Evolutionary conservation across 2,888 invertebrate genomes (phyloP), one percentile per base, ranked within the genome.

Genomic region (Leptinotarsa peninsularis): DNA sequence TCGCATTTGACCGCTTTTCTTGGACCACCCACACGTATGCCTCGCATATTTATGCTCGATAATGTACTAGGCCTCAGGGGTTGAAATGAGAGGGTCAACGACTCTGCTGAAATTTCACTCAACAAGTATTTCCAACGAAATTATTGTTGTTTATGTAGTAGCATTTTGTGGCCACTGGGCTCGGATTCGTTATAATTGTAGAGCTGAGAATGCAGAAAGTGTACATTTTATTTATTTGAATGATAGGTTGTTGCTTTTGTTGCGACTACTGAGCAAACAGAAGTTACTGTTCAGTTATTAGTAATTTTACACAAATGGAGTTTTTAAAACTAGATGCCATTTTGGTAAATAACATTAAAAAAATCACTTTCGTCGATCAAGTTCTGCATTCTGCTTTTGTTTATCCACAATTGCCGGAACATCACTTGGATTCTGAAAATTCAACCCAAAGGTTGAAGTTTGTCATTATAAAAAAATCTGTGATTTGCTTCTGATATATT

Each of bases 71-170:
- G 33, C 63, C 43, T 17, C 7, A 1, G n/a, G 63, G 63, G 63
- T 4, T 58, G 58, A 21, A 15, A n/a, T 15, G 43, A 27, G 5
- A 33, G 43, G 63, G 63, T 63, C 63, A 63, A 63, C 43, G 63
- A 63, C 63, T 27, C 7, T 15, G 17, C 14, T 58, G 58, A 58
- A 58, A 23, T 58, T 58, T 58, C 72, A 72, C 66, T 72, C 52
- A 54, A 56, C 67, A 67, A 67, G 56, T 58, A 58, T 49, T 58
- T 63, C n/a, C 58, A 43, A n/a, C 63, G n/a, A 63, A 72, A 72
- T 72, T 67, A 67, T 67, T 56, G 56, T 18, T 63, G 43, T 18
- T 63, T 17, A 13, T 63, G 63, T 33, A n/a, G 43, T 15, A n/a
- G 43, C 63, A 15, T 63, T 63, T 27, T 10, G 63, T 1, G 14